Evolutionary conservation across 2,888 invertebrate genomes (phyloP).

Genomic region (Thelaira solivaga): DNA sequence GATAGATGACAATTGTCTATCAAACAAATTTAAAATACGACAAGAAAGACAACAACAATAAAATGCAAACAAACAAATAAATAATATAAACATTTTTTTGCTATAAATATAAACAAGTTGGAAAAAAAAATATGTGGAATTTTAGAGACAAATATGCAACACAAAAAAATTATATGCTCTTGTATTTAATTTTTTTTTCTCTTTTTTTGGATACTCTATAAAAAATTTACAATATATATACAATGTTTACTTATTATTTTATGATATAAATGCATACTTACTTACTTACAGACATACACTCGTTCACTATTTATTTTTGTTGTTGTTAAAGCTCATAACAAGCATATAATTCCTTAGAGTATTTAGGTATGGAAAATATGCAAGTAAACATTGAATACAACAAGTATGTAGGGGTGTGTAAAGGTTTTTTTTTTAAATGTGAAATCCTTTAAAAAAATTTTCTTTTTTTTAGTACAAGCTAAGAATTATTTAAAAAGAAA

Average conservation of each 20-base stretch:
- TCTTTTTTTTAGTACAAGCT: neutral
- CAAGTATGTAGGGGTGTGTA: neutral
- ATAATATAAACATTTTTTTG: conserved; percentile 44
- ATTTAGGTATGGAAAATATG: conserved; percentile 55
- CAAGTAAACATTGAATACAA: conserved; percentile 21
- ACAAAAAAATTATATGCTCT: conserved; percentile 47
- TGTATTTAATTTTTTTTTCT: conserved; percentile 7
- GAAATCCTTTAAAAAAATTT: conserved; percentile 4
- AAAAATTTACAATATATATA: conserved; percentile 54
- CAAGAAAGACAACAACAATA: conserved; percentile 40
- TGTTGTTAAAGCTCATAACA: conserved; percentile 55
- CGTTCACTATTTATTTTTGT: conserved; percentile 43
- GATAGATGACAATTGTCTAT: conserved; percentile 66
- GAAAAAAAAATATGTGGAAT: conserved; percentile 22
- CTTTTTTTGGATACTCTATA: conserved; percentile 32
- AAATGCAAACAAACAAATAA: conserved; percentile 52
- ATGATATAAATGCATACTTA: conserved; percentile 28
- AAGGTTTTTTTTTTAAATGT: conserved; percentile 9
- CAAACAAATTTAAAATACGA: conserved; percentile 54
- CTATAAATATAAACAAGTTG: neutral
- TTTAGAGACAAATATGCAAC: conserved; percentile 54
- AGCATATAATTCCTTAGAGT: conserved; percentile 61
- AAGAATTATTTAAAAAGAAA: conserved; percentile 4
- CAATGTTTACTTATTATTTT: conserved; percentile 55
- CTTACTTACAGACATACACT: conserved; percentile 14